Conservation (phyloP, 1,140 invertebrate genomes). For the Heliconius hewitsoni region DNA sequence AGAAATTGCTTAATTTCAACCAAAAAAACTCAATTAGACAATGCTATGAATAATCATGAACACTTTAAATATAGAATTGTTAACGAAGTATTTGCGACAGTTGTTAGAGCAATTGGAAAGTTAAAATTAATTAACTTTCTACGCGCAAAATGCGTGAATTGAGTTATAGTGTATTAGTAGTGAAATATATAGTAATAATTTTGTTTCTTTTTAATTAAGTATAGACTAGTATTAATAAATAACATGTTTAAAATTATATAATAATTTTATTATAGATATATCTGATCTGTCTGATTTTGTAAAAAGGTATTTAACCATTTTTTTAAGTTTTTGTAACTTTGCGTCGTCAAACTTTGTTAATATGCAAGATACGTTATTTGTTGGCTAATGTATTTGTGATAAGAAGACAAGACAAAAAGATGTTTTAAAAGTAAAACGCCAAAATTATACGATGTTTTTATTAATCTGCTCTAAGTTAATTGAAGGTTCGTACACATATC, state of each 20-base stretch:
- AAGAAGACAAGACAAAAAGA: too few species aligned
- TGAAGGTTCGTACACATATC: neutral
- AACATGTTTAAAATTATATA: neutral
- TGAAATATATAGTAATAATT: neutral
- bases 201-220: neutral
- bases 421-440: neutral
- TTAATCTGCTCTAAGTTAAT: neutral
- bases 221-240: too few species aligned
- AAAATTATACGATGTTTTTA: neutral
- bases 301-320: too few species aligned
- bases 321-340: too few species aligned
- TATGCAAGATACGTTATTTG: neutral
- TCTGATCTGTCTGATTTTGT: too few species aligned
- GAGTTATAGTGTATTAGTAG: neutral
- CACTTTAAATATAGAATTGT: neutral
- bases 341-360: too few species aligned
- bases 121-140: neutral
- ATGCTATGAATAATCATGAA: conserved; percentile 1
- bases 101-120: neutral
- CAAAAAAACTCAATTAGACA: neutral
- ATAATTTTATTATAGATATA: neutral
- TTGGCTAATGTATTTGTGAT: neutral
- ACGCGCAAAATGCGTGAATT: neutral
- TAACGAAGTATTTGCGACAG: conserved; percentile 1
- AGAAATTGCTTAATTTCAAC: neutral